Evolutionary conservation across 2,888 invertebrate genomes (phyloP), one percentile per base, ranked within the genome.

Genomic region (Frankliniella intonsa): DNA sequence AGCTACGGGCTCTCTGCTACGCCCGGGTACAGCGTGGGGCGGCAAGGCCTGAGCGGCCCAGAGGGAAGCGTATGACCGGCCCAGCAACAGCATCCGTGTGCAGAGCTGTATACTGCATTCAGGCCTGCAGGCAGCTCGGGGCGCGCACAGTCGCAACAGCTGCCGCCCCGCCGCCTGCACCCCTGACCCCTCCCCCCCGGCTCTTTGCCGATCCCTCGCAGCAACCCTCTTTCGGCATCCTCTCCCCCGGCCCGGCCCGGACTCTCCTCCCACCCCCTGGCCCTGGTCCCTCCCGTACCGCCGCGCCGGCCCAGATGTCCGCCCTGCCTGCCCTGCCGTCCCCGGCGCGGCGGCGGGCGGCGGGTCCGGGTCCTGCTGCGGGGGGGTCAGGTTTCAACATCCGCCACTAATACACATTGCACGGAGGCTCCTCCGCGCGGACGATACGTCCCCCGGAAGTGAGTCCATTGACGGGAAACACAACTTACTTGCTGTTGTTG

Each of bases 361-460:
- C 62, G 19, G 62, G 62, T n/a, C 62, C 19, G 62, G 62, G 62
- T 62, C 62, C 62, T 17, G 62, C 19, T 7, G 9, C 22, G 22
- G 22, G 22, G 5, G 69, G 11, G 69, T 69, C 69, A 69, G 22
- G 22, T 69, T 69, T 69, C 69, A 69, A 69, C 69, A 69, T 69
- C 69, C 69, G 69, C 69, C 69, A 69, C 69, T 69, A 69, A 69
- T 69, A 69, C 69, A 69, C 69, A 62, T 62, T 62, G 17, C 62
- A 62, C 62, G n/a, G n/a, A 5, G 17, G 62, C n/a, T 62, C 38
- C n/a, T 62, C 38, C 38, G 38, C 38, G 38, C 5, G 38, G 38
- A 38, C 38, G 38, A 38, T 38, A 38, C 38, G 38, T 38, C 38
- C 38, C 38, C 38, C 38, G 38, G 38, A 38, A 38, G 38, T 38